Evolutionary conservation across 2,888 invertebrate genomes (phyloP), one percentile per base, ranked within the genome.

Genomic region (Amiota minor): DNA sequence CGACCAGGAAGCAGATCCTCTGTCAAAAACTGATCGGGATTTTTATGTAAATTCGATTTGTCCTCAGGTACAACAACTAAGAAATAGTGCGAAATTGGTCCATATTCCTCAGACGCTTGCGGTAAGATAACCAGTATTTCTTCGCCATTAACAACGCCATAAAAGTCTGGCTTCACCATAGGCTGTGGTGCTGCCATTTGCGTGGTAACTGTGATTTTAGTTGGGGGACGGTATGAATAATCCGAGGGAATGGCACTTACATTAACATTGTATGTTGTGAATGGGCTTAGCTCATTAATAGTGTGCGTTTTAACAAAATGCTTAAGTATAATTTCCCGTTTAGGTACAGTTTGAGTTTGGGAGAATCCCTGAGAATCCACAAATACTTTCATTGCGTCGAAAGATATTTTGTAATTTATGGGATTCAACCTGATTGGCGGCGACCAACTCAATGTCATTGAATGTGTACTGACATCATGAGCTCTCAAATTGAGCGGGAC

Each of bases 61-160:
- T 97, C 96, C 85, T 97, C 96, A 4, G 98, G 98, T 23, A 99
- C 97, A 74, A 99, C 98, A 82, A 98, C 95, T 86, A 99, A 91
- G 90, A 95, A 98, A 91, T 99, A 99, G 91, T 99, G 97, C 74
- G 97, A 97, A 82, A 99, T 98, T 9, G 98, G 98, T 23, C 99
- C 99, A 88, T 98, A 98, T 90, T 98, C 98, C 91, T 99, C 99
- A 0, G 98, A 97, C 0, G 99, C 98, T 91, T 97, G 97, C 49
- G 97, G 97, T 84, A 98, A 90, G 86, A 97, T 97, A n/a, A 98
- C 96, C 80, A 96, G 93, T 84, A 96, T 95, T 84, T 94, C 94
- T 90, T 96, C 95, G 56, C 95, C 94, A 89, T 95, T 95, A 2
- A 95, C 94, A 35, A 97, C 96, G 14, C 96, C 97, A 86, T 96